Evolutionary conservation across 2,888 invertebrate genomes (phyloP).

Genomic region (Epirrhoe alternata): DNA sequence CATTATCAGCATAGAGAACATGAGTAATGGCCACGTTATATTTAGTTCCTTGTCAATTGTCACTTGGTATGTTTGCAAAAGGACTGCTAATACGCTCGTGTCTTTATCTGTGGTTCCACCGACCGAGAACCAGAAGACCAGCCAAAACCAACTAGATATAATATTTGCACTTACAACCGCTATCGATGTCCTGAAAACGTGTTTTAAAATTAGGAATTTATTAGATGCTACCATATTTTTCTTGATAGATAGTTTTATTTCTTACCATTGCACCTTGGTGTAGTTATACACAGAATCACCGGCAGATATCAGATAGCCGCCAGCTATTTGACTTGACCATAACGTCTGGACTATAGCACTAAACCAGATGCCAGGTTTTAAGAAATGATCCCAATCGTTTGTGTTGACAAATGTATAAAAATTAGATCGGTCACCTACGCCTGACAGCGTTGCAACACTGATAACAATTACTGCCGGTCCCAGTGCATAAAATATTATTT

Average conservation of each 20-base stretch:
- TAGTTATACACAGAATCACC: slow-evolving; percentile 68
- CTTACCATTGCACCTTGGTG: slow-evolving; percentile 71
- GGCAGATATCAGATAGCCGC: slow-evolving; percentile 68
- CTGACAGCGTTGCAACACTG: slow-evolving; percentile 49
- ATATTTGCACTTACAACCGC: slow-evolving; percentile 58
- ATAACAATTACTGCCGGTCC: slow-evolving; percentile 58
- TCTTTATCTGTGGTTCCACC: slow-evolving; percentile 51
- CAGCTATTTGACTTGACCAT: slow-evolving; percentile 66
- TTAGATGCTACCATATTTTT: not conserved
- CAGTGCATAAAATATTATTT: slow-evolving; percentile 62
- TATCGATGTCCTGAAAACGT: slow-evolving; percentile 62
- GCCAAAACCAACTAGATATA: slow-evolving; percentile 60
- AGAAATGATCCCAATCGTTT: slow-evolving; percentile 58
- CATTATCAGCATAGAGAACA: slow-evolving; percentile 58
- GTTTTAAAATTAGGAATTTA: not conserved
- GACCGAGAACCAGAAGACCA: slow-evolving; percentile 69
- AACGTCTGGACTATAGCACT: slow-evolving; percentile 66
- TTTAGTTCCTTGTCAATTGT: slow-evolving; percentile 49
- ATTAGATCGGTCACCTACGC: slow-evolving; percentile 51
- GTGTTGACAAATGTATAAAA: slow-evolving; percentile 47
- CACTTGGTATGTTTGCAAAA: slow-evolving; percentile 59
- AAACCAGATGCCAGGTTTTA: slow-evolving; percentile 66
- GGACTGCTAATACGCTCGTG: slow-evolving; percentile 57
- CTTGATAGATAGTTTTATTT: not conserved
- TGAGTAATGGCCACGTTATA: slow-evolving; percentile 61